Conservation (phyloP, 2,888 invertebrate genomes). For the Eilema depressum region DNA sequence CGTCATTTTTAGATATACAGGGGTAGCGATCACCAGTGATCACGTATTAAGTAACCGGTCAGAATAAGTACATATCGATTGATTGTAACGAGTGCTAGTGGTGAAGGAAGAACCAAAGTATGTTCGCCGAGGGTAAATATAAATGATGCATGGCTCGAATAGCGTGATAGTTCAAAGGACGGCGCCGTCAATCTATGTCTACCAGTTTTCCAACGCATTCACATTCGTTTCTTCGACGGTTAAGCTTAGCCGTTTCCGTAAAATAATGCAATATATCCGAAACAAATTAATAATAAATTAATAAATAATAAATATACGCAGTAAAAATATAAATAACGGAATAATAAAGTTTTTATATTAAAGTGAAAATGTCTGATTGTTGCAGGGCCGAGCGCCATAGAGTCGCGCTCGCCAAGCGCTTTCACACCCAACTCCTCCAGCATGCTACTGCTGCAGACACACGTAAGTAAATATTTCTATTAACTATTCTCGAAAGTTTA, state of each 20-base stretch:
- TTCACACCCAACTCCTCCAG: constrained; percentile 90
- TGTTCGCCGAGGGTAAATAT: constrained; percentile 87
- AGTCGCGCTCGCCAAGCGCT: constrained; percentile 87
- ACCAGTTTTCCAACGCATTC: constrained; percentile 68
- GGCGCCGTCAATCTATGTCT: constrained; percentile 71
- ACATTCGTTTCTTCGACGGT: constrained; percentile 58
- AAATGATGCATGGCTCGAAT: constrained; percentile 86
- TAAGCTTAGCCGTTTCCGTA: constrained; percentile 49
- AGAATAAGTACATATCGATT: constrained; percentile 75
- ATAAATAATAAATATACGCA: neutral
- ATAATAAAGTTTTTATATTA: constrained; percentile 22
- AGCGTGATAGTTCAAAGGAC: constrained; percentile 88
- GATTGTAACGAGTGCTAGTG: constrained; percentile 74
- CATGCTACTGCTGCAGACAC: constrained; percentile 97
- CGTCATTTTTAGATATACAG: constrained; percentile 71
- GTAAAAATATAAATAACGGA: neutral
- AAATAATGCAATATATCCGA: constrained; percentile 13
- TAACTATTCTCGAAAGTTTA: neutral
- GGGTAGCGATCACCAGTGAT: constrained; percentile 68
- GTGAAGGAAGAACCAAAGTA: constrained; percentile 84
- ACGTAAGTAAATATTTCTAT: constrained; percentile 87
- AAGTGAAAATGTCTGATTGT: constrained; percentile 68
- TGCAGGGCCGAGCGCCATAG: constrained; percentile 86
- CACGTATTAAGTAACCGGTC: constrained; percentile 52
- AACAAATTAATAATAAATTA: constrained; percentile 1